Conservation (phyloP, 1,140 invertebrate species). For the Mesaphorura yosii region DNA sequence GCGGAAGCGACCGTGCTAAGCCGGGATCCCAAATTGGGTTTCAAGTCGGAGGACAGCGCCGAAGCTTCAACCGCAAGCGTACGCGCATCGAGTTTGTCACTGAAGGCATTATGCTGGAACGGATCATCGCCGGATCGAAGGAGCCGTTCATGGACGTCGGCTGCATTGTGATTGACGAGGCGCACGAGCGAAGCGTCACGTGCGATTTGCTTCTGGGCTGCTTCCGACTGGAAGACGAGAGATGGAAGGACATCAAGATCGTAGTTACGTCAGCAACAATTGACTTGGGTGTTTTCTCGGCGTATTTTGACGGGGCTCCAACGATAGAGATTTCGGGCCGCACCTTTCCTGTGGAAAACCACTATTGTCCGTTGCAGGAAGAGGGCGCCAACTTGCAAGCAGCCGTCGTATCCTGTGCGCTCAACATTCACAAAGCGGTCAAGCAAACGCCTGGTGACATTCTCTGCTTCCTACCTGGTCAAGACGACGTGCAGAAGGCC, state of each 20-base stretch:
- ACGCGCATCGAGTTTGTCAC: constrained; percentile 25
- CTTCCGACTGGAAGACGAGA: constrained; percentile 40
- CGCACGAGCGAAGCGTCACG: constrained; percentile 57
- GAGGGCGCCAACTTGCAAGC: background rate
- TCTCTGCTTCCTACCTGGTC: constrained; percentile 54
- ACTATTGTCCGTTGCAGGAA: constrained; percentile 40
- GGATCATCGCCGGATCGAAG: constrained; percentile 45
- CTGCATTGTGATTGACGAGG: constrained; percentile 66
- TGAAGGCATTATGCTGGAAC: constrained; percentile 48
- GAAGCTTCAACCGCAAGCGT: background rate
- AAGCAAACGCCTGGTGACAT: constrained; percentile 41
- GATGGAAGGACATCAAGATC: constrained; percentile 47
- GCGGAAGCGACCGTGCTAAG: background rate
- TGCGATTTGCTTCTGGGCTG: constrained; percentile 50
- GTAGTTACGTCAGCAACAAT: constrained; percentile 83
- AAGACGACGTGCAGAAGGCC: constrained; percentile 40
- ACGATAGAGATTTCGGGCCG: constrained; percentile 42
- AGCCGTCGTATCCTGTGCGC: background rate
- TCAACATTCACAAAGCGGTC: background rate
- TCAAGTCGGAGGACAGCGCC: background rate
- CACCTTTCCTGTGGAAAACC: constrained; percentile 45
- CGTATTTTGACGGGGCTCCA: constrained; percentile 52
- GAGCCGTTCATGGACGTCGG: constrained; percentile 40
- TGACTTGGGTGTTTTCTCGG: constrained; percentile 54
- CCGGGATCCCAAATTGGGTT: background rate